phyloP scores from a whole-genome alignment of 2,113 vertebrate species.

The Gymnogyps californianus region DNA sequence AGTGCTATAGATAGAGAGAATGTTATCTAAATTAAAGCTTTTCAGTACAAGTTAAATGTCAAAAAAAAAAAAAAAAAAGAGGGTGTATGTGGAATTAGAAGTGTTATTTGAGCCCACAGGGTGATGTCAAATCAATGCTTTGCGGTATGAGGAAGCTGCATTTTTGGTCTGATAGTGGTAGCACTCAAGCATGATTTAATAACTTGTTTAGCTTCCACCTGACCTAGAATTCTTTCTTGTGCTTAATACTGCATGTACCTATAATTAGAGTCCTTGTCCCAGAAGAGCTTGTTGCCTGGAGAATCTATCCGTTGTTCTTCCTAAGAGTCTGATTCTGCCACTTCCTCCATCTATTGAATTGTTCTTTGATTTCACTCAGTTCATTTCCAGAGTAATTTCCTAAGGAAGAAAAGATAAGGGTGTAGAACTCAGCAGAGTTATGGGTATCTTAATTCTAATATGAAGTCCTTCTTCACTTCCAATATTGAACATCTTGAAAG shows the following conservation, averaged over 20 bases:
- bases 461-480: not conserved
- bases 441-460: not conserved
- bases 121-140: not conserved
- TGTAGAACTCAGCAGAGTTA: not conserved
- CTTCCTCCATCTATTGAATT: not conserved
- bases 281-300: not conserved
- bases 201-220: not conserved
- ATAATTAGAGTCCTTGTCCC: not conserved
- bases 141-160: not conserved
- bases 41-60: not conserved
- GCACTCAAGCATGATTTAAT: not conserved
- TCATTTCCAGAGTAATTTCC: not conserved
- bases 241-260: not conserved
- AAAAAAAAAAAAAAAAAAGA: not conserved
- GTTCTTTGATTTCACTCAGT: not conserved
- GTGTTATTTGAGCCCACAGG: not conserved
- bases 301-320: not conserved
- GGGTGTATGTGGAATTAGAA: rapidly evolving
- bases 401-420: not conserved
- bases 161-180: not conserved
- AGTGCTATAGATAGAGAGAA: not conserved
- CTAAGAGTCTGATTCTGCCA: not conserved
- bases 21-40: not conserved
- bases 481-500: not conserved
- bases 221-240: not conserved